These are phyloP conservation scores for Cotesia vestalis DNA, from an alignment of 1,140 invertebrate genomes.

Conservation along the genomic window DNA sequence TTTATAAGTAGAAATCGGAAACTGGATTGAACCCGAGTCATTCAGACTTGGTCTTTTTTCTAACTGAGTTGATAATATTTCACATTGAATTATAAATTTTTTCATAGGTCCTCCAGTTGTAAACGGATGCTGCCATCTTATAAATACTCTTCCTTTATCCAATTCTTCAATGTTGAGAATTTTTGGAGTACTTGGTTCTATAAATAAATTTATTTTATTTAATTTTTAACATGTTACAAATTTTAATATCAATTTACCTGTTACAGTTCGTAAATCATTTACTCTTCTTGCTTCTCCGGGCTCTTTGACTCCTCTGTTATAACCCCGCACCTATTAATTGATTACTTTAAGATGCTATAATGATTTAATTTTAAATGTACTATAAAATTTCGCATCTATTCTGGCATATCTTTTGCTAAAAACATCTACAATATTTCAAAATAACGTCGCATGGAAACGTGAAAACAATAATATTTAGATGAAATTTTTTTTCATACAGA, in stretches of 20 bases:
- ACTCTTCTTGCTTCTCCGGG: conserved; percentile 11
- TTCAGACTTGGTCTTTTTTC: neutral
- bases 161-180: neutral
- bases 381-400: too few relatives aligned
- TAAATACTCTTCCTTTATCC: conserved; percentile 23
- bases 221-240: neutral
- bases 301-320: conserved; percentile 37
- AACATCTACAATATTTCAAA: too few relatives aligned
- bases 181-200: conserved; percentile 28
- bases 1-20: conserved; percentile 27
- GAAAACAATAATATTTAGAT: too few relatives aligned
- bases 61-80: conserved; percentile 30
- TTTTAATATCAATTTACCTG: neutral
- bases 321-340: conserved; percentile 34
- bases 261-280: conserved; percentile 10
- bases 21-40: too few relatives aligned
- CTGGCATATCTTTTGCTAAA: too few relatives aligned
- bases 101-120: conserved; percentile 30
- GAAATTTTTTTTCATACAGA: too few relatives aligned
- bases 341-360: neutral
- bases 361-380: too few relatives aligned
- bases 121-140: conserved; percentile 46
- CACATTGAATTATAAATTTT: conserved; percentile 26
- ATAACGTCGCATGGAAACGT: too few relatives aligned
- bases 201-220: conserved; percentile 11